These are phyloP conservation scores for Nasonia longicornis DNA, from an alignment of 1,140 invertebrate species.

Conservation along the genomic window DNA sequence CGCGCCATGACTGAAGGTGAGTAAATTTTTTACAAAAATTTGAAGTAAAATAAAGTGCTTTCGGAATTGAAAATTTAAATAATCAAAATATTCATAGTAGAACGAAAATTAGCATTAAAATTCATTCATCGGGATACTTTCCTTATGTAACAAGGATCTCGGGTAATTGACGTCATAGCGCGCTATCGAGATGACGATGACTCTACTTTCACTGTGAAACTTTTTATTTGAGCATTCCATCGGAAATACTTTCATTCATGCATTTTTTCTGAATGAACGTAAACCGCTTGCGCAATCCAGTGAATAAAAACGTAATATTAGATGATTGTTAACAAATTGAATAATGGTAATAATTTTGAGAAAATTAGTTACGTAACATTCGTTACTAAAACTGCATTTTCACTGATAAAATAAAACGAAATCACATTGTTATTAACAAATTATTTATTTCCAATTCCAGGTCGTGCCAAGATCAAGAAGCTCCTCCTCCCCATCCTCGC, in stretches of 20 bases:
- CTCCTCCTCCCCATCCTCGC: constrained; percentile 75
- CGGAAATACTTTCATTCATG: constrained; percentile 29
- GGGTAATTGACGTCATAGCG: constrained; percentile 33
- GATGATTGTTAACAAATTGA: not conserved
- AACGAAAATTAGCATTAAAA: not conserved
- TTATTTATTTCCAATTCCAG: constrained; percentile 63
- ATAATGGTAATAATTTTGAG: not conserved
- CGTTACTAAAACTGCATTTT: constrained; percentile 21
- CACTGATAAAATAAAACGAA: not conserved
- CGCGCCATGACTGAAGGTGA: constrained; percentile 35
- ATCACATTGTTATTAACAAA: not conserved
- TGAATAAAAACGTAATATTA: not conserved
- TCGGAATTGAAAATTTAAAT: not conserved
- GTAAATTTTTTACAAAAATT: not conserved
- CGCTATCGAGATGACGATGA: constrained; percentile 17
- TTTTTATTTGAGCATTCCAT: constrained; percentile 15
- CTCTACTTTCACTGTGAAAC: constrained; percentile 31
- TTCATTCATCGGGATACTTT: not conserved
- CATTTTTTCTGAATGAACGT: constrained; percentile 28
- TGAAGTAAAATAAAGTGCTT: not conserved
- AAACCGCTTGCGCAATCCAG: not conserved
- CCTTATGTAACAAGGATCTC: constrained; percentile 12
- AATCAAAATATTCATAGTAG: not conserved
- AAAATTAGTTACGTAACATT: no score
- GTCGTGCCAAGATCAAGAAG: constrained; percentile 81